These are phyloP conservation scores for Parauchenoglanis ngamensis DNA, from an alignment of 2,797 vertebrate species.

Conservation along the genomic window DNA sequence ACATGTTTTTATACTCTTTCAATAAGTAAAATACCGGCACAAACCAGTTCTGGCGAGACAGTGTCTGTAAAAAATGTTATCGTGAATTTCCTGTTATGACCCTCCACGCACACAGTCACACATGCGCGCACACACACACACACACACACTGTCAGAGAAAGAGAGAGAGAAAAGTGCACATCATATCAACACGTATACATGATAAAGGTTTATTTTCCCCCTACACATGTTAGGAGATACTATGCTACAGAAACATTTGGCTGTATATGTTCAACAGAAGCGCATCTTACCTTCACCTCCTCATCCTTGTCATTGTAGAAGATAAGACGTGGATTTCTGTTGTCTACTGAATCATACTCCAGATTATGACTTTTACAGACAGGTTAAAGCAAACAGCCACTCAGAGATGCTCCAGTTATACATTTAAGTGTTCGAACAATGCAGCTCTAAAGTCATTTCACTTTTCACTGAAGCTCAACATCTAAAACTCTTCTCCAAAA, in stretches of 20 bases:
- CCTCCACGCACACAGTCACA: too few relatives aligned
- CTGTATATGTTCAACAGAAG: not conserved
- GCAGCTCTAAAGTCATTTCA: not conserved
- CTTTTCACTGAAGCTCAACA: not conserved
- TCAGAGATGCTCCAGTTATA: not conserved
- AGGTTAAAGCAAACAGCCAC: conserved; percentile 68
- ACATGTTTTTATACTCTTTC: too few relatives aligned
- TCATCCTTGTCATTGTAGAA: conserved; percentile 78
- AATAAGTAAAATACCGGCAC: too few relatives aligned
- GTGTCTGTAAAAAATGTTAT: too few relatives aligned
- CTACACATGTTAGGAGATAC: not conserved
- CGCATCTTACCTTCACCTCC: conserved; percentile 75
- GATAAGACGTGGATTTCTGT: conserved; percentile 77
- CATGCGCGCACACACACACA: too few relatives aligned
- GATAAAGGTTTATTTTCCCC: too few relatives aligned
- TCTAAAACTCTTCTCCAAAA: not conserved
- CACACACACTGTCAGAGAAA: too few relatives aligned
- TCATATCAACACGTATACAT: too few relatives aligned
- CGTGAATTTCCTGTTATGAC: too few relatives aligned
- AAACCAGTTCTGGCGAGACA: too few relatives aligned
- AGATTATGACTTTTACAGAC: conserved; percentile 77
- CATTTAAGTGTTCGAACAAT: not conserved
- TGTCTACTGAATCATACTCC: conserved; percentile 78
- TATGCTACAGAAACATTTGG: not conserved
- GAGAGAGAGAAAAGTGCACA: too few relatives aligned